A percentile compares a stretch with the other conserved stretches of the same genome.
phyloP scores from a whole-genome alignment of 2,113 vertebrate species.

The Chitala chitala region DNA sequence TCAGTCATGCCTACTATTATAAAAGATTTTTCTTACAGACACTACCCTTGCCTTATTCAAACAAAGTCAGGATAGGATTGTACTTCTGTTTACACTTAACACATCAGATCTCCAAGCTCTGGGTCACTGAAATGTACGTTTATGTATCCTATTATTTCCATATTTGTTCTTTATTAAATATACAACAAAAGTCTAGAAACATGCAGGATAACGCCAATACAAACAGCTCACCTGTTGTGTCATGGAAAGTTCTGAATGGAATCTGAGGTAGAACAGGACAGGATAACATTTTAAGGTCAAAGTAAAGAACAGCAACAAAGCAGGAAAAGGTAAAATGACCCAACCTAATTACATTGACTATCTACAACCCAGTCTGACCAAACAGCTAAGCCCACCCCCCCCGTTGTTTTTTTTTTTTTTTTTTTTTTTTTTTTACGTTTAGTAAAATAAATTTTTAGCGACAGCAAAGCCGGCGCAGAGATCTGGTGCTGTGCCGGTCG shows the following conservation, averaged over 20 bases:
- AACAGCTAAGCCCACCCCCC: not conserved
- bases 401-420: not conserved
- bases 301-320: constrained; percentile 54
- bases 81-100: too few species aligned
- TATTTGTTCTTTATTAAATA: constrained; percentile 60
- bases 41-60: too few species aligned
- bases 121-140: not conserved
- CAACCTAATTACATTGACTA: constrained; percentile 26
- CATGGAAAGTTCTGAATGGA: constrained; percentile 38
- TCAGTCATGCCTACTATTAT: too few species aligned
- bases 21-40: too few species aligned
- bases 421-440: not conserved
- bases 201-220: constrained; percentile 59
- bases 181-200: constrained; percentile 61
- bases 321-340: constrained; percentile 46
- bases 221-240: constrained; percentile 49
- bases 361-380: constrained; percentile 29
- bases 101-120: not conserved
- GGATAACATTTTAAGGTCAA: constrained; percentile 46
- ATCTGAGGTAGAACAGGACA: constrained; percentile 59
- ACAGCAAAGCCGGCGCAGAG: not conserved
- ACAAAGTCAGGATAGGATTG: too few species aligned
- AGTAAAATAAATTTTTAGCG: not conserved
- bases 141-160: constrained; percentile 23
- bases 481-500: not conserved